These are phyloP conservation scores for Agonopterix arenella DNA, from an alignment of 2,888 invertebrate genomes.

Conservation along the genomic window DNA sequence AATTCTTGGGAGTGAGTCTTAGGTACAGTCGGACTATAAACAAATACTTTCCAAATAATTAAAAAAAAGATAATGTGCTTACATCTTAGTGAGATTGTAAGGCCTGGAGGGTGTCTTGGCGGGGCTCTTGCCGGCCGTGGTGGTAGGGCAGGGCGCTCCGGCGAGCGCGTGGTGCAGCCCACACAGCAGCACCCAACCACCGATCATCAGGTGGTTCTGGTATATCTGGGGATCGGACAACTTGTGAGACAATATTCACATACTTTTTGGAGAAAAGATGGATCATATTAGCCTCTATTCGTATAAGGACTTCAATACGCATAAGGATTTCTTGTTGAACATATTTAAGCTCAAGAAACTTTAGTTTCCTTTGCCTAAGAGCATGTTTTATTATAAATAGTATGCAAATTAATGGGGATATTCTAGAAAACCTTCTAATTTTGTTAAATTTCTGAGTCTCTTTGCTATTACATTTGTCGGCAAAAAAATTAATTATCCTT, in stretches of 20 bases:
- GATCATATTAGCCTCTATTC: background rate
- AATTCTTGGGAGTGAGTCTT: too few relatives aligned
- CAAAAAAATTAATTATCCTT: too few relatives aligned
- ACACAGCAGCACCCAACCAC: constrained; percentile 91
- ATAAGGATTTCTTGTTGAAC: too few relatives aligned
- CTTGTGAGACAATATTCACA: background rate
- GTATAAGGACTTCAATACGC: too few relatives aligned
- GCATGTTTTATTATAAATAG: too few relatives aligned
- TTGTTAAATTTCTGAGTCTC: too few relatives aligned
- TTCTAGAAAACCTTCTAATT: too few relatives aligned
- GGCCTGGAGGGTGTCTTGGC: constrained; percentile 58
- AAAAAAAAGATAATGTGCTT: constrained; percentile 17
- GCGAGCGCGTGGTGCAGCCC: constrained; percentile 91
- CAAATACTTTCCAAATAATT: background rate
- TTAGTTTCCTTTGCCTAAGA: too few relatives aligned
- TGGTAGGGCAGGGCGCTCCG: constrained; percentile 73
- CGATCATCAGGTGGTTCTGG: constrained; percentile 93
- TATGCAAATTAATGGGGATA: too few relatives aligned
- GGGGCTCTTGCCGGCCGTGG: constrained; percentile 56
- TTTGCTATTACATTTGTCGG: too few relatives aligned
- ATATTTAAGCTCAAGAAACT: too few relatives aligned
- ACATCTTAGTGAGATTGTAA: constrained; percentile 69
- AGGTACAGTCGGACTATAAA: too few relatives aligned
- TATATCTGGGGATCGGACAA: constrained; percentile 75
- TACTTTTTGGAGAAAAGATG: background rate